Percentiles rank a stretch among this genome's conserved stretches.
Conservation (phyloP, 2,113 vertebrate species). For the Podiceps cristatus region DNA sequence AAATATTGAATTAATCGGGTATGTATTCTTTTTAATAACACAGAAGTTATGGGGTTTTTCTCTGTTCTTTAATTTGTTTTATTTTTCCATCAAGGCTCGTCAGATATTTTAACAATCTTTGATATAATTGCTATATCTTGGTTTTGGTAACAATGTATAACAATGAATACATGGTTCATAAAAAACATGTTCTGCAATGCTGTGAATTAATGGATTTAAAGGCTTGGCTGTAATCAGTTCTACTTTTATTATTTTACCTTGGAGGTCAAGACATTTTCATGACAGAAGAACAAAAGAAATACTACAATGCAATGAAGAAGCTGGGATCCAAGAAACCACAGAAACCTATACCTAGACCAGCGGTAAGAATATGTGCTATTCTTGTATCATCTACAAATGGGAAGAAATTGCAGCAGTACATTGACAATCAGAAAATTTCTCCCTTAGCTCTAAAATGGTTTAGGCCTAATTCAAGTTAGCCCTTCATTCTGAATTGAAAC, state of each 20-base stretch:
- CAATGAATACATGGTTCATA: background rate
- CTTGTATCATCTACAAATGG: background rate
- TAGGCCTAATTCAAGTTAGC: background rate
- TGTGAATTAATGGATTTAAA: background rate
- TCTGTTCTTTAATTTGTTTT: background rate
- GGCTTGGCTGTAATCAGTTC: constrained; percentile 67
- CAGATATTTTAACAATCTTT: background rate
- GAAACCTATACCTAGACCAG: constrained; percentile 84
- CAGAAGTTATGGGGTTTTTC: background rate
- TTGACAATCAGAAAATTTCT: background rate
- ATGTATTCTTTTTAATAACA: background rate
- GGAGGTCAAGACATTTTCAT: constrained; percentile 88
- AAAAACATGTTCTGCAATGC: background rate
- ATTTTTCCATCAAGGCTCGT: background rate
- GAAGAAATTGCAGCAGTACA: background rate
- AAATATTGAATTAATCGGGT: background rate
- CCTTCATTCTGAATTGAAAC: background rate
- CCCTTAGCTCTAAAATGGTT: background rate
- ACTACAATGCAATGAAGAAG: constrained; percentile 88
- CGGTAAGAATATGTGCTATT: constrained; percentile 61
- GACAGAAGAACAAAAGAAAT: constrained; percentile 88
- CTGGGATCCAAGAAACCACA: constrained; percentile 86
- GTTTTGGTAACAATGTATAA: background rate
- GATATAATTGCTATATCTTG: background rate
- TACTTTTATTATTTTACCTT: constrained; percentile 80